Evolutionary conservation across 2,797 vertebrate species (phyloP), one percentile per base, ranked within the genome.

Genomic region (Darevskia mixta): DNA sequence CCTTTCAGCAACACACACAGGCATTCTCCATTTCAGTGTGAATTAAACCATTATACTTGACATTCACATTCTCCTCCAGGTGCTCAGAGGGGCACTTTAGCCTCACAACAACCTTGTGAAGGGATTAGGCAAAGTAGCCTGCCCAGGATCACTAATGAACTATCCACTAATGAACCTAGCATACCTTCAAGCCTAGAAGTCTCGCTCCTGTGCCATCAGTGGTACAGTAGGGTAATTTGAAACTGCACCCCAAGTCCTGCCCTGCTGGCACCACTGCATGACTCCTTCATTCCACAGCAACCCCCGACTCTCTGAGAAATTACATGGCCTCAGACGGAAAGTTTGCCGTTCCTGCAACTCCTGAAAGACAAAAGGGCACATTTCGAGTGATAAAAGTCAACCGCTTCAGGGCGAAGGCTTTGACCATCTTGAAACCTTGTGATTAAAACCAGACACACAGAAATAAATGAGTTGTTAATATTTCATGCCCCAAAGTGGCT

Each of bases 401-500:
- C 4, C 67, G 78, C 41, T 73, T 64, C 90, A 76, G 85, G 88
- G 87, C 88, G 90, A 77, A 90, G 72, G 73, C 83, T 0, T 0
- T 7, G 23, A 0, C 0, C 85, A 82, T 38, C 43, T 41, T 67
- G 32, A 69, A 87, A 29, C 58, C 6, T 5, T 66, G n/a, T 25
- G 83, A 86, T 86, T 90, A 91, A 89, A 91, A 75, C 45, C 80
- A 66, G 1, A 83, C 86, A 38, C 90, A 90, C 80, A 41, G 86
- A 92, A 92, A 89, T 61, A 86, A 86, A 79, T 69, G 79, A 91
- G 58, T 72, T 82, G 43, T 77, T 91, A 90, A 83, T 90, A 91
- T 92, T 94, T 90, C 92, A 94, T 94, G 91, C 89, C 92, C 92
- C 79, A 89, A 92, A 91, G 43, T 86, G 78, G 85, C 82, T 85